Evolutionary conservation across 2,797 vertebrate species (phyloP).

Genomic region (Dipus sagitta): DNA sequence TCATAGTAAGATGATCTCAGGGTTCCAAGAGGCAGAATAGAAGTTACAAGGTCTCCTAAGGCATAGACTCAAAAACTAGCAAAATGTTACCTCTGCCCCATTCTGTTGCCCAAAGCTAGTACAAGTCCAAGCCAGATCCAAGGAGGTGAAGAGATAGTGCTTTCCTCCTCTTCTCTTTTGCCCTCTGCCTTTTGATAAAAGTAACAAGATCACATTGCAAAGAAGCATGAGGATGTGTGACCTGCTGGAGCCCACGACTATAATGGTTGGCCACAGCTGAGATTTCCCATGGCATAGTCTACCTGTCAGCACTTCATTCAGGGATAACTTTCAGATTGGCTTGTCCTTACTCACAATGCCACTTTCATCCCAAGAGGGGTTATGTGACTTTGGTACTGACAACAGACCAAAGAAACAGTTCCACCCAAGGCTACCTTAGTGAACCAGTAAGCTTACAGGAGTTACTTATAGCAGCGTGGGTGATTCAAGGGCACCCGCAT

Average conservation of each 20-base stretch:
- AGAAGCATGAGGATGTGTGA: not conserved
- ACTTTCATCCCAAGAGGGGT: not conserved
- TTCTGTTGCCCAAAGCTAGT: constrained; percentile 8
- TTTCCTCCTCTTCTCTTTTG: not conserved
- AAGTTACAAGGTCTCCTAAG: not conserved
- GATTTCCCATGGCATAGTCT: not conserved
- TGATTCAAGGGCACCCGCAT: too few species aligned
- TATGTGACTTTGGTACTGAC: too few species aligned
- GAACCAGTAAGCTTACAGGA: too few species aligned
- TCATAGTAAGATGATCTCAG: not conserved
- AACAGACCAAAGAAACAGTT: too few species aligned
- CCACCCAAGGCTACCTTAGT: too few species aligned
- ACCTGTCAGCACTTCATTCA: not conserved
- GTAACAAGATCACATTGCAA: not conserved
- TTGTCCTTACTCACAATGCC: not conserved
- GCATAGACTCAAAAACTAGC: not conserved
- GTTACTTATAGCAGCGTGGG: too few species aligned
- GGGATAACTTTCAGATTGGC: not conserved
- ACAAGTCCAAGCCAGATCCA: not conserved
- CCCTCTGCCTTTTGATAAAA: constrained; percentile 2
- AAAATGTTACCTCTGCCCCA: not conserved
- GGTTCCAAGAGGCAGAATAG: not conserved
- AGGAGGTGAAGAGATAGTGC: not conserved
- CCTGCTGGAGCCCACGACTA: not conserved
- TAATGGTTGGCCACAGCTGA: not conserved